Conservation (phyloP, 2,113 vertebrate species). For the Salvelinus sp. region DNA sequence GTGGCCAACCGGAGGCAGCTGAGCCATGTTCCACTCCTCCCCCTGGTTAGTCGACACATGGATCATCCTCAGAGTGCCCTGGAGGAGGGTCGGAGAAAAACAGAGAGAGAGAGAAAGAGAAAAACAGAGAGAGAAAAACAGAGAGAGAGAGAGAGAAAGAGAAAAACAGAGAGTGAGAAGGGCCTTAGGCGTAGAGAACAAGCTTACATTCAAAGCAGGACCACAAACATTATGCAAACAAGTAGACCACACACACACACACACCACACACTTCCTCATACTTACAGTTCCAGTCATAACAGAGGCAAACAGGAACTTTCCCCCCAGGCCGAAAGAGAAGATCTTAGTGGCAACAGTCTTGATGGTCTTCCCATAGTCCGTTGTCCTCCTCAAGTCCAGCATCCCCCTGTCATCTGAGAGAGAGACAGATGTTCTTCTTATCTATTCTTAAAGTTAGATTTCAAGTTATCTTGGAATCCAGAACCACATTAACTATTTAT, state of each 20-base stretch:
- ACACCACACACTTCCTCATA: not conserved
- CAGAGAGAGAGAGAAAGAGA: too few species aligned
- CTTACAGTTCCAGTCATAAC: conserved; percentile 87
- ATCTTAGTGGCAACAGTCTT: conserved; percentile 83
- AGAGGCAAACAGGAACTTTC: conserved; percentile 91
- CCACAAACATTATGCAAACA: conserved; percentile 7
- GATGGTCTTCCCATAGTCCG: conserved; percentile 82
- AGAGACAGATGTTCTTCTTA: not conserved
- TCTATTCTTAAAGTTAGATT: not conserved
- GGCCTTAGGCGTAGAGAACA: not conserved
- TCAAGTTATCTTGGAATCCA: too few species aligned
- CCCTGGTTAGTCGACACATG: conserved; percentile 89
- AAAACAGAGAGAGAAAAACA: too few species aligned
- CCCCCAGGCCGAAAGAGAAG: conserved; percentile 89
- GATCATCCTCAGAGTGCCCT: conserved; percentile 85
- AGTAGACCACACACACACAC: conserved; percentile 6
- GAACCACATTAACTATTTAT: too few species aligned
- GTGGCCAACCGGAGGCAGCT: conserved; percentile 88
- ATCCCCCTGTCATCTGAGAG: conserved; percentile 80
- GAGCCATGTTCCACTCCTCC: conserved; percentile 89
- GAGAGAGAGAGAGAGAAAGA: not conserved
- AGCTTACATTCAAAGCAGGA: not conserved
- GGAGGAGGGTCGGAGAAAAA: not conserved
- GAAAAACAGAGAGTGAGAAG: not conserved
- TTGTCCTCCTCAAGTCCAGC: conserved; percentile 80